A percentile compares a stretch with the other conserved stretches of the same genome.
Conservation (phyloP, 2,888 invertebrate genomes). For the Balanococcus diminutus region DNA sequence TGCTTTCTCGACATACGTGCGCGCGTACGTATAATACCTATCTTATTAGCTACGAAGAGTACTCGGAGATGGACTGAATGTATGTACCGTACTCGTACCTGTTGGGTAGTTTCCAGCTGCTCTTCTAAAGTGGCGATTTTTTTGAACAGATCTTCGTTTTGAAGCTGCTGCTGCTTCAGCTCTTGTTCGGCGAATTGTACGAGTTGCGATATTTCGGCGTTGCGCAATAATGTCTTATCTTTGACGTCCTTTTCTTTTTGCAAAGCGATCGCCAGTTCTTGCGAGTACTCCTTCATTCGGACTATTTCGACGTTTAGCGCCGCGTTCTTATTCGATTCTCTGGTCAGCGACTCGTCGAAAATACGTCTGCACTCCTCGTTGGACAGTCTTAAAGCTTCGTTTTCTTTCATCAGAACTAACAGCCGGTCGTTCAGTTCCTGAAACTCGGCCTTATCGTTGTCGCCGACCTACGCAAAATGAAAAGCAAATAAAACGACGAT, state of each 20-base stretch:
- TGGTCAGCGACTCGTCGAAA: slow-evolving; percentile 25
- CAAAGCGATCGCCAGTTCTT: slow-evolving; percentile 60
- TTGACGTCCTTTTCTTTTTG: slow-evolving; percentile 72
- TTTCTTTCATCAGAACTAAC: slow-evolving; percentile 25
- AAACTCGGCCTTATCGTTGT: not conserved
- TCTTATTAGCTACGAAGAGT: no score
- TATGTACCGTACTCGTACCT: slow-evolving; percentile 62
- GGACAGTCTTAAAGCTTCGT: slow-evolving; percentile 28
- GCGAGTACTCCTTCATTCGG: slow-evolving; percentile 53
- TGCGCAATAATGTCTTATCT: slow-evolving; percentile 75
- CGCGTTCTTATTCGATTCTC: slow-evolving; percentile 24
- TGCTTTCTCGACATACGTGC: no score
- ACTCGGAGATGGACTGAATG: no score
- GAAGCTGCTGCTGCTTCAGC: slow-evolving; percentile 72
- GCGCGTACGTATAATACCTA: no score
- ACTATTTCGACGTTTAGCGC: slow-evolving; percentile 33
- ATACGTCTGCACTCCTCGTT: slow-evolving; percentile 39
- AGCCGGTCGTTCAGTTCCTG: not conserved
- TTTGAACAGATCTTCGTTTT: slow-evolving; percentile 68
- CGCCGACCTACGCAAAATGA: not conserved
- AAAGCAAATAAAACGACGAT: not conserved
- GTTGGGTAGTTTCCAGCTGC: slow-evolving; percentile 63
- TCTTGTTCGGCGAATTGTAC: slow-evolving; percentile 78
- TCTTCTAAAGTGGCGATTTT: slow-evolving; percentile 67
- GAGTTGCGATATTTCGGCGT: slow-evolving; percentile 82